Conservation (phyloP, 2,888 invertebrate genomes). For the Hyalella azteca region DNA sequence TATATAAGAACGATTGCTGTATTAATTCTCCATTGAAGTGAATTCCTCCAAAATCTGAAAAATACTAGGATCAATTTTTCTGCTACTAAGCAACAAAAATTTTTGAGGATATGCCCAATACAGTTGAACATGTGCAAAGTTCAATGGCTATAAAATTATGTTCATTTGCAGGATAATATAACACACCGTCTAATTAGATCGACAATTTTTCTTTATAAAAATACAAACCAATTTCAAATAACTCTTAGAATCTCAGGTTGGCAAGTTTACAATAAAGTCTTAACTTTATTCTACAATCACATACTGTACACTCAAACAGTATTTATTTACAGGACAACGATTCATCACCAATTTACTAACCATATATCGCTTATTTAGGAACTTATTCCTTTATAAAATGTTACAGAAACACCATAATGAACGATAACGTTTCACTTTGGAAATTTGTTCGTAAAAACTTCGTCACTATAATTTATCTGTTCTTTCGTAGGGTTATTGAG, state of each 20-base stretch:
- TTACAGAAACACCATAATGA: too few species aligned
- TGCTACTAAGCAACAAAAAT: too few species aligned
- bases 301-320: slow-evolving; percentile 7
- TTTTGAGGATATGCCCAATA: neutral
- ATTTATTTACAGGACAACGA: neutral
- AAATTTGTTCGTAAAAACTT: too few species aligned
- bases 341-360: neutral
- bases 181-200: neutral
- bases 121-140: neutral
- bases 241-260: slow-evolving; percentile 6
- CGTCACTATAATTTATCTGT: too few species aligned
- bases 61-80: too few species aligned
- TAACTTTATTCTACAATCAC: neutral
- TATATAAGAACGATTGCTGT: too few species aligned
- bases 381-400: too few species aligned
- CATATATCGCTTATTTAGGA: neutral
- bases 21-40: too few species aligned
- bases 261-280: slow-evolving; percentile 7
- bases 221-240: slow-evolving; percentile 31
- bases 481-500: too few species aligned
- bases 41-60: too few species aligned
- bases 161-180: neutral
- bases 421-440: too few species aligned
- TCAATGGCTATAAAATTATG: neutral
- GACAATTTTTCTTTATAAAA: slow-evolving; percentile 12